Evolutionary conservation across 2,113 vertebrate genomes (phyloP).

Genomic region (Thryonomys swinderianus): DNA sequence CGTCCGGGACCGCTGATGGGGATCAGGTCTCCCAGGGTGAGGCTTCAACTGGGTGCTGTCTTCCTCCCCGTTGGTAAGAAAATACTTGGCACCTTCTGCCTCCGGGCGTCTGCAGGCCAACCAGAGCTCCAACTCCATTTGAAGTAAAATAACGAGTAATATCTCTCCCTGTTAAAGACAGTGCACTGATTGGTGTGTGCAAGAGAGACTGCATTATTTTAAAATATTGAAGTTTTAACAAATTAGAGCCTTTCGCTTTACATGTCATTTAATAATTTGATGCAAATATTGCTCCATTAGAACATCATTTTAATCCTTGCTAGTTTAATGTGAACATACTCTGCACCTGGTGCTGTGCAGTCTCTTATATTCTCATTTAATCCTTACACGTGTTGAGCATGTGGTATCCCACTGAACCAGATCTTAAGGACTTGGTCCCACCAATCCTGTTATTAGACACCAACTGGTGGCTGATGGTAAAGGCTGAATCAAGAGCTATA

Average conservation of each 20-base stretch:
- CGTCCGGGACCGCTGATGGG: background rate
- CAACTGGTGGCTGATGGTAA: background rate
- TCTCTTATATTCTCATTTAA: background rate
- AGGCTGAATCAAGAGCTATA: background rate
- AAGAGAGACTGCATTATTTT: background rate
- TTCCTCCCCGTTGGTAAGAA: background rate
- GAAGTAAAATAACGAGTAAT: constrained; percentile 13
- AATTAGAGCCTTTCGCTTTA: background rate
- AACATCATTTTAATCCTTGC: background rate
- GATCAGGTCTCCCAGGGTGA: background rate
- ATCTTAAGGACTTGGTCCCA: background rate
- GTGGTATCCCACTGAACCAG: background rate
- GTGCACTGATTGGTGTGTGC: background rate
- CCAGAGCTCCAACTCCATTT: background rate
- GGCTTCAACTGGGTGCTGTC: constrained; percentile 1
- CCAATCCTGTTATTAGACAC: background rate
- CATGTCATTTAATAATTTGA: background rate
- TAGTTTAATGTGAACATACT: background rate
- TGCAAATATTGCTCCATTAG: background rate
- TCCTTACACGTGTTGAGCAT: background rate
- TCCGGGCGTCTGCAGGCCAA: background rate
- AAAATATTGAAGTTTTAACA: background rate
- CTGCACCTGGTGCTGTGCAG: background rate
- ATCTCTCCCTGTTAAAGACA: background rate
- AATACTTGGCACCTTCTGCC: background rate